Evolutionary conservation across 1,140 invertebrate genomes (phyloP).

Genomic region (Lordiphosa stackelbergi): DNA sequence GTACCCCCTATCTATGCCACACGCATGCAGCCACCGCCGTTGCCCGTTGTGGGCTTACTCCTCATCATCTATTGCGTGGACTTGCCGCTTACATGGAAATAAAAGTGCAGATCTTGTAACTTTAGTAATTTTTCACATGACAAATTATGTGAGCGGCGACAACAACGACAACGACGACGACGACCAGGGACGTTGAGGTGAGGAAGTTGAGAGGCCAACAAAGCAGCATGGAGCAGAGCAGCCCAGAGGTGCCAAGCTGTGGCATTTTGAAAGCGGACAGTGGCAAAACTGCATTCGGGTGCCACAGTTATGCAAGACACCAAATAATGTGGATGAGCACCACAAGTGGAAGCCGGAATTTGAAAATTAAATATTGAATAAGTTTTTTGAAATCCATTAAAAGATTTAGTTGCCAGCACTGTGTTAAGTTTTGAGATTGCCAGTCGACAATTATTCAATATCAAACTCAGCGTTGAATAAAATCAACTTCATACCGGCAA

Average conservation of each 20-base stretch:
- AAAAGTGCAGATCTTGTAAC: conserved; percentile 75
- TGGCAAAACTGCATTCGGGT: conserved; percentile 1
- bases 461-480: too few species aligned
- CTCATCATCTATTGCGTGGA: conserved; percentile 55
- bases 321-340: conserved; percentile 17
- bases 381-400: too few species aligned
- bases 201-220: conserved; percentile 42
- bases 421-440: too few species aligned
- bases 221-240: conserved; percentile 24
- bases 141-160: conserved; percentile 73
- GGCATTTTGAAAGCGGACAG: conserved; percentile 46
- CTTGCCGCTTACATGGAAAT: conserved; percentile 70
- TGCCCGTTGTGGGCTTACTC: conserved; percentile 19
- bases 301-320: conserved; percentile 23
- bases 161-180: conserved; percentile 26
- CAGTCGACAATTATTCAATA: too few species aligned
- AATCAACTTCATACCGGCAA: too few species aligned
- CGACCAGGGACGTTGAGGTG: conserved; percentile 1
- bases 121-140: conserved; percentile 77
- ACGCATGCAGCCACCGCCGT: conserved; percentile 37
- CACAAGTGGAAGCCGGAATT: too few species aligned
- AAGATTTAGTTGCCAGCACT: too few species aligned
- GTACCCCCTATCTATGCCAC: conserved; percentile 26
- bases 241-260: conserved; percentile 57
- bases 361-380: too few species aligned